Evolutionary conservation across 2,797 vertebrate genomes (phyloP).

Genomic region (Falco biarmicus): DNA sequence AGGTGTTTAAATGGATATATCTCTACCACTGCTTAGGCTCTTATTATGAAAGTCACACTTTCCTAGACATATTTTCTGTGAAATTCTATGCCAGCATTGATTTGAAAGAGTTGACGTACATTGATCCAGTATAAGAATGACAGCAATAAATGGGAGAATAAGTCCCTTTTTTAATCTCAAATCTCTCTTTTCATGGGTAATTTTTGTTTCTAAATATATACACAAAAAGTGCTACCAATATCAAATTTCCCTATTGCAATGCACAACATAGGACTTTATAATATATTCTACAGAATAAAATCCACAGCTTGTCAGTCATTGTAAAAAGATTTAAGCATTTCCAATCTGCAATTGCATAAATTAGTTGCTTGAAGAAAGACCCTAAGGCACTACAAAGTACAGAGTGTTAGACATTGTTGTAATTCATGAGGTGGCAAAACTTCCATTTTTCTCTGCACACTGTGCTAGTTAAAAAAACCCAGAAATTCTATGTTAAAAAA

Average conservation of each 20-base stretch:
- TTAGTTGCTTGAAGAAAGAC: slow-evolving; percentile 49
- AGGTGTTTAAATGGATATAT: neutral
- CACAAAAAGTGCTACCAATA: neutral
- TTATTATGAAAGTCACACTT: neutral
- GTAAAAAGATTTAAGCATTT: slow-evolving; percentile 34
- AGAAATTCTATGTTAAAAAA: neutral
- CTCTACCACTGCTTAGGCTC: neutral
- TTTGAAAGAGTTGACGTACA: neutral
- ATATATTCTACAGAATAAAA: slow-evolving; percentile 29
- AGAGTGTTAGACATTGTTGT: neutral
- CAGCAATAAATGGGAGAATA: neutral
- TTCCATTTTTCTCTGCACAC: neutral
- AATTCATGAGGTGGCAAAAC: slow-evolving; percentile 1
- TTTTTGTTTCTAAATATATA: neutral
- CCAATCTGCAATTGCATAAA: slow-evolving; percentile 44
- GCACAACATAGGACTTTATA: neutral
- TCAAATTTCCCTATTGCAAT: neutral
- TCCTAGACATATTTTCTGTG: neutral
- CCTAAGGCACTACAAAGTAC: slow-evolving; percentile 43
- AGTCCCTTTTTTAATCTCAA: neutral
- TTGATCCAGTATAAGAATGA: neutral
- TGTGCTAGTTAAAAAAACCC: neutral
- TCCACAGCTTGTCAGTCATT: slow-evolving; percentile 36
- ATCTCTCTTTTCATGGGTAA: neutral
- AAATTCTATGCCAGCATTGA: neutral